Base-by-base conservation (phyloP, 2,888 invertebrate species). In the Acrobasis suavella region DNA sequence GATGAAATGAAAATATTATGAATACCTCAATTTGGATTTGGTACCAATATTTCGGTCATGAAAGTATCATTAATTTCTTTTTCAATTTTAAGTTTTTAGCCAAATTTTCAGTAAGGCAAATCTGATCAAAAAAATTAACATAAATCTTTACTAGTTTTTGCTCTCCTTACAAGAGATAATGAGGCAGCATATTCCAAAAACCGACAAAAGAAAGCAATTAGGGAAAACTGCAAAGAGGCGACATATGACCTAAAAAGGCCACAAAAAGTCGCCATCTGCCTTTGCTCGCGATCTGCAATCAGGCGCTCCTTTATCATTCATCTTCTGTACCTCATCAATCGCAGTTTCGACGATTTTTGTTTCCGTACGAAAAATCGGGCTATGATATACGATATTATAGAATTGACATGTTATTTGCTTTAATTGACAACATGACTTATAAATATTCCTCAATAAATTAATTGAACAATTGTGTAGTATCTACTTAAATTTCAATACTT, bases 241-340 rank as follows among this genome's bases (percentile, higher is more conserved):
- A 56, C 56, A 56, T 42, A 12, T 56, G 56, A 56, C 56, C 56
- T 56, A 58, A 58, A 50, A 63, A 60, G 46, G 46, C 16, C 38
- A 60, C 60, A 50, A 50, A 54, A 51, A 46, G 17, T 17, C 56
- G 14, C 56, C 56, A 56, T 42, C 58, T 59, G 60, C 69, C 72
- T 72, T 54, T 38, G 46, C 73, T 60, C 62, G 65, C 50, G 54
- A 64, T 75, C 74, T 70, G 71, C 73, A 78, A 83, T 85, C 71
- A 77, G 69, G 76, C 74, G 72, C 79, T 78, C 77, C 79, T 82
- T 81, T 80, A 78, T 81, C 86, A 84, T 85, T 80, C 83, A 84
- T 82, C 84, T 80, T 75, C 74, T 75, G 76, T 62, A 66, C 69
- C 81, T 83, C 90, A 89, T 91, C 90, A 91, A 89, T 89, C 87